Conservation (phyloP, 2,797 vertebrate genomes). For the Lycodopsis pacificus region DNA sequence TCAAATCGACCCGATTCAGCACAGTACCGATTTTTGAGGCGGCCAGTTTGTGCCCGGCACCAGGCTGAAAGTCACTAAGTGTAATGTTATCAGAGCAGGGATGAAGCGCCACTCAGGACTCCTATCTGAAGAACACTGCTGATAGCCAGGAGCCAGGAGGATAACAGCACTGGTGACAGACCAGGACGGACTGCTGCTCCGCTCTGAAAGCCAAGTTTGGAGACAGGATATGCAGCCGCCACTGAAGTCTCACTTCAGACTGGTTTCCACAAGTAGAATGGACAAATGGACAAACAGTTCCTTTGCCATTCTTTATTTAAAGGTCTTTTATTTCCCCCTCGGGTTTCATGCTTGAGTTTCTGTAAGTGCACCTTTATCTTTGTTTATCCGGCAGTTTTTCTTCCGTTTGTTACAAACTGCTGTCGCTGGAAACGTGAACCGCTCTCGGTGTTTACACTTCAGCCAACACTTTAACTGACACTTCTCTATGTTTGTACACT, state of each 20-base stretch:
- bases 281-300: rapidly evolving
- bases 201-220: neutral
- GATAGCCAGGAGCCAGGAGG: conserved; percentile 19
- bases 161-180: conserved; percentile 2
- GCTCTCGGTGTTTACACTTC: neutral
- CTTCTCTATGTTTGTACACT: neutral
- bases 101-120: conserved; percentile 14
- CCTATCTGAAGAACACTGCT: conserved; percentile 19
- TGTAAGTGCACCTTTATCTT: neutral
- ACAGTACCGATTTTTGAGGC: conserved; percentile 24
- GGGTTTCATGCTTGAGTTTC: neutral
- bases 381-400: neutral
- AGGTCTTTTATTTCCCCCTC: neutral
- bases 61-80: conserved; percentile 21
- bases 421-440: neutral
- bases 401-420: neutral
- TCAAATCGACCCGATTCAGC: conserved; percentile 36
- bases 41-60: neutral
- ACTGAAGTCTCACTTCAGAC: neutral
- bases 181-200: conserved; percentile 4
- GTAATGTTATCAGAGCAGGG: conserved; percentile 29
- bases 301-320: neutral
- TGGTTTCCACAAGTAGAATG: neutral
- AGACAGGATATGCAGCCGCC: neutral
- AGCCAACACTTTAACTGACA: neutral